Base-by-base conservation (phyloP, 1,140 invertebrate genomes). In the Lutraria rhynchaena region DNA sequence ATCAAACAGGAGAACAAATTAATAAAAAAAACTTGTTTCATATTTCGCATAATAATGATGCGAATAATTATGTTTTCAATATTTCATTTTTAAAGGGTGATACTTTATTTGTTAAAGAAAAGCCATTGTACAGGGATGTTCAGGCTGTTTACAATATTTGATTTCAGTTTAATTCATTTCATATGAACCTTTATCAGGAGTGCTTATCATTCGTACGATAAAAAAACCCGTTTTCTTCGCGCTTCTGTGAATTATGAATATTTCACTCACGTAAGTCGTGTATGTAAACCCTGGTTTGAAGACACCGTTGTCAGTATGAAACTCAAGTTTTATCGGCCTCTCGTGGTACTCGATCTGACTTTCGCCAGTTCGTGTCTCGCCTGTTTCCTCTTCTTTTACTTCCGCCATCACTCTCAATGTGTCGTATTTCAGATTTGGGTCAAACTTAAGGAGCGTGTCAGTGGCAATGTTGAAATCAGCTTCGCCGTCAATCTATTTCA, bases 221-320 rank as follows among this genome's bases (percentile, higher is more conserved):
- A 9, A 19, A 53, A n/a, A 19, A 53, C 7, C 44, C 7, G 19
- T 19, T 46, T 7, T 46, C 44, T 46, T 46, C 44, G 7, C 9
- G 44, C 19, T 7, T 19, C 44, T 46, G 19, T 19, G 51, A 7
- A 53, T 53, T 53, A 9, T n/a, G n/a, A 5, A 53, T 53, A 19
- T 31, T 65, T 7, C 27, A 67, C 65, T 57, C 33, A 80, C 76
- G 60, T 70, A 80, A 7, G 65, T 69, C 9, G 33, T 58, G 24
- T 67, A 80, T 31, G 51, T 55, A 33, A 80, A 80, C 11, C 65
- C 76, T 49, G 76, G 76, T 70, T 67, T 69, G 31, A 69, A 80
- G 22, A 49, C 9, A 33, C 58, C 63, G 22, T 53, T 55, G n/a
- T 49, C 17, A 0, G 24, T 27, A 11, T 22, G 44, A 24, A 77